Percentiles rank a stretch among this genome's conserved stretches.
Evolutionary conservation across 2,113 vertebrate species (phyloP).

Genomic region (Craseonycteris thonglongyai): DNA sequence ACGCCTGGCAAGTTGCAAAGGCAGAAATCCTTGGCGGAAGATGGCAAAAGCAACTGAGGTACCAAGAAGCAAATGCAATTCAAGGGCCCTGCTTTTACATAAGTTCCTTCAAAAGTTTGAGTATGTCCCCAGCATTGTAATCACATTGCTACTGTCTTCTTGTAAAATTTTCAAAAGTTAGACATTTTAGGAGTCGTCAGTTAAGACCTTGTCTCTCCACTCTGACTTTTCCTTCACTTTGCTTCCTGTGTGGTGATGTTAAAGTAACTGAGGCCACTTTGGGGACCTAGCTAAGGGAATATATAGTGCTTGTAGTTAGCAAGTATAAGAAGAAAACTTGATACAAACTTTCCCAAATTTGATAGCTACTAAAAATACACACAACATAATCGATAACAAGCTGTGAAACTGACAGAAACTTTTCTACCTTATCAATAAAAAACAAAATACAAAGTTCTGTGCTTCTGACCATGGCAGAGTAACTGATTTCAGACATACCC

Average conservation of each 20-base stretch:
- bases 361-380: not conserved
- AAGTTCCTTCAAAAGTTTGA: not conserved
- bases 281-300: not conserved
- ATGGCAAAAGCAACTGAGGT: not conserved
- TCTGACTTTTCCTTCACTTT: not conserved
- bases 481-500: not conserved
- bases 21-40: not conserved
- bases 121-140: not conserved
- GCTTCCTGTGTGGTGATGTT: not conserved
- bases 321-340: not conserved
- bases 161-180: not conserved
- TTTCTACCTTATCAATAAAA: not conserved
- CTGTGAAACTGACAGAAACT: not conserved
- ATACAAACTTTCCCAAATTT: not conserved
- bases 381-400: not conserved
- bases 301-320: not conserved
- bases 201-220: not conserved
- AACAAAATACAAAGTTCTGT: not conserved
- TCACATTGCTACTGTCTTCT: not conserved
- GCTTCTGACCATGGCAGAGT: not conserved
- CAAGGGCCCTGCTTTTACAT: not conserved
- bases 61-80: not conserved
- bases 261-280: not conserved
- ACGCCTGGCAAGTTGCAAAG: not conserved
- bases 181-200: not conserved